Conservation (phyloP, 2,113 vertebrate species). For the Paradoxurus hermaphroditus region DNA sequence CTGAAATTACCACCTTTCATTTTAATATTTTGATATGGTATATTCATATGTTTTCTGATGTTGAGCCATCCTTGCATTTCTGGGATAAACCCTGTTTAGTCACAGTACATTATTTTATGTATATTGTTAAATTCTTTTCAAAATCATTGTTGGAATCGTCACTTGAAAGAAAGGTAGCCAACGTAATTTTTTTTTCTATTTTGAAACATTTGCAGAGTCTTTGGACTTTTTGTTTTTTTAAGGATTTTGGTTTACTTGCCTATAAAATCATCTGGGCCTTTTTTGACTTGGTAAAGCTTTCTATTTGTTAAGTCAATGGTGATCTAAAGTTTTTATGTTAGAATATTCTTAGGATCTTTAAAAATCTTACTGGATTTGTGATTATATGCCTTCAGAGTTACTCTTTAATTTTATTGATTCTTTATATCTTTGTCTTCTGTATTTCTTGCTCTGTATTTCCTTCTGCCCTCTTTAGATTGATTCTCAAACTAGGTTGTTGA, state of each 20-base stretch:
- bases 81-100: background rate
- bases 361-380: background rate
- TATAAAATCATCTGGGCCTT: background rate
- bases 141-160: background rate
- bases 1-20: background rate
- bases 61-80: constrained; percentile 16
- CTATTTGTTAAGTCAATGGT: background rate
- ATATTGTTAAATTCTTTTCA: background rate
- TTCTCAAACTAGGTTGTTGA: background rate
- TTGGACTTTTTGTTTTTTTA: background rate
- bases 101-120: background rate
- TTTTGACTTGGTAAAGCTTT: background rate
- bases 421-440: background rate
- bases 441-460: background rate
- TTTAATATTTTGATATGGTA: background rate
- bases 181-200: background rate
- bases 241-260: background rate
- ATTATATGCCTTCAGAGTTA: background rate
- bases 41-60: background rate
- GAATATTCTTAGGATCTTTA: background rate
- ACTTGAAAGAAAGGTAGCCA: background rate
- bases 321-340: background rate
- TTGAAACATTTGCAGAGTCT: background rate
- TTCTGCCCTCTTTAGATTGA: background rate
- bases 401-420: background rate